phyloP scores from a whole-genome alignment of 2,113 vertebrate genomes.

The Cryptotis parvus region DNA sequence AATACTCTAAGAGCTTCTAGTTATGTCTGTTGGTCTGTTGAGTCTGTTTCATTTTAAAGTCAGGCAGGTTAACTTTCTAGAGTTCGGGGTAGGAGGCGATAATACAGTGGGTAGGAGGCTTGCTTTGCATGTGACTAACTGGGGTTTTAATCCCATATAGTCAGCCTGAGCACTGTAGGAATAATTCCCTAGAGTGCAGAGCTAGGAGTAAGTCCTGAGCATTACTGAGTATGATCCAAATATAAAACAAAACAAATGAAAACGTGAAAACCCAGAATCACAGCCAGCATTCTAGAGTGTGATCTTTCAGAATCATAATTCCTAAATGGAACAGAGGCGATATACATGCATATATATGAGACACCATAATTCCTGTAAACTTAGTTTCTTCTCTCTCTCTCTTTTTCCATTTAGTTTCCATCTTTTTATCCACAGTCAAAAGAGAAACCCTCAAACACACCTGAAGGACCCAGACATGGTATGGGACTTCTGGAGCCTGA shows the following conservation, averaged over 20 bases:
- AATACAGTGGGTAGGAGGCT: too few species aligned
- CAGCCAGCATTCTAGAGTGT: too few species aligned
- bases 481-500: conserved; percentile 98
- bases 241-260: too few species aligned
- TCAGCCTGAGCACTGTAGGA: too few species aligned
- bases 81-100: background rate
- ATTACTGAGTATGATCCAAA: too few species aligned
- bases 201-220: too few species aligned
- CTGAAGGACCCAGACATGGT: conserved; percentile 97
- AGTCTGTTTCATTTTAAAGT: background rate
- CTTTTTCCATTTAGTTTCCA: conserved; percentile 90
- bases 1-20: background rate
- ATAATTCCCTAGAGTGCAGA: too few species aligned
- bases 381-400: background rate
- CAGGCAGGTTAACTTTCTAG: conserved; percentile 23
- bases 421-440: conserved; percentile 98
- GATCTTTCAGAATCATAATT: conserved; percentile 21
- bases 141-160: too few species aligned
- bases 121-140: too few species aligned
- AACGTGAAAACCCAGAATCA: too few species aligned
- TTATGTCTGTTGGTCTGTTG: background rate
- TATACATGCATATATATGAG: background rate
- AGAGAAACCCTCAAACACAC: conserved; percentile 98
- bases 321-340: background rate
- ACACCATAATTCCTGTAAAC: background rate